These are phyloP conservation scores for Dermolepida albohirtum DNA, from an alignment of 2,888 invertebrate genomes.

Conservation along the genomic window DNA sequence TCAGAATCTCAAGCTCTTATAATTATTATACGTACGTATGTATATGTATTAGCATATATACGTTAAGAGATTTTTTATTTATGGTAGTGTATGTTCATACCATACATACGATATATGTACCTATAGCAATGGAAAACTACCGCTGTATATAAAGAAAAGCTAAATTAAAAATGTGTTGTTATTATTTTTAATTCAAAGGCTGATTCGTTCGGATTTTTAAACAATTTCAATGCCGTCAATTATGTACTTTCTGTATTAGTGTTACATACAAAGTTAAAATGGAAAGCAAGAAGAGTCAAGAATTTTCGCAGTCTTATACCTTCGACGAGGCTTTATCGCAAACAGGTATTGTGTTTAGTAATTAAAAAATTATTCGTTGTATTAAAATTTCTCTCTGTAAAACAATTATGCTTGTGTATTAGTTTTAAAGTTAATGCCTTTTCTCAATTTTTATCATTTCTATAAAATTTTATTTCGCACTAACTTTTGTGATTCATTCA, in stretches of 20 bases:
- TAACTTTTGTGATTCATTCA: no score
- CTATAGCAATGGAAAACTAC: constrained; percentile 34
- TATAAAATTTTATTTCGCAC: no score
- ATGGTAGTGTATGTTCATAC: no score
- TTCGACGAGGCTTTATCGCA: constrained; percentile 49
- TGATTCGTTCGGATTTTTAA: constrained; percentile 22
- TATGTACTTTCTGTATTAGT: not conserved
- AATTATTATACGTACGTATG: no score
- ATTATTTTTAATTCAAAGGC: constrained; percentile 1
- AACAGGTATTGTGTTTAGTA: constrained; percentile 43
- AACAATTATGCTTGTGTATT: no score
- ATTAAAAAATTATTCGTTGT: no score
- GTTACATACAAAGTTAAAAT: not conserved
- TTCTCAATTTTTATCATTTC: no score
- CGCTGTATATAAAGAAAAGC: not conserved
- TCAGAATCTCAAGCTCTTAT: constrained; percentile 3
- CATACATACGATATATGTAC: not conserved
- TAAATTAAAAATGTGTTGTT: constrained; percentile 8
- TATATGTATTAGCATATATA: no score
- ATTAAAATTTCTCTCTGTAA: no score
- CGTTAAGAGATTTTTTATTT: no score
- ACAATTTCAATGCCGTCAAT: constrained; percentile 28
- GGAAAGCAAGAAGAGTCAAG: constrained; percentile 13
- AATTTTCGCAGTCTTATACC: constrained; percentile 39
- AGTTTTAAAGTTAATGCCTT: no score